Evolutionary conservation across 2,888 invertebrate genomes (phyloP).

Genomic region (Lacanobia oleracea): DNA sequence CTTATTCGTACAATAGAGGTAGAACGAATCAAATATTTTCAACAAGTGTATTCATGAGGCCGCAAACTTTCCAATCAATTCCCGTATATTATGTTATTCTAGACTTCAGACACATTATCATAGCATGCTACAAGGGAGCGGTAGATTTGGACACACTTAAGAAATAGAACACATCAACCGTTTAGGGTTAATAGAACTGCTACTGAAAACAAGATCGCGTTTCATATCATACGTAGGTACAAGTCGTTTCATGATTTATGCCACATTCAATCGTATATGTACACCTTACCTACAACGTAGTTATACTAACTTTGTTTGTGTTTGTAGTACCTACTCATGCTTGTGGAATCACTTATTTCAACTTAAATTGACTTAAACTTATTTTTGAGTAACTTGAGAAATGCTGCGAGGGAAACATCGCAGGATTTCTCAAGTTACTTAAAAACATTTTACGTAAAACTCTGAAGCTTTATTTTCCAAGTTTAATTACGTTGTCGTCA

Average conservation of each 20-base stretch:
- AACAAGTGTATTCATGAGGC: too few species aligned
- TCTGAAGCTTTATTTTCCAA: neutral
- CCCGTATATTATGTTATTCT: neutral
- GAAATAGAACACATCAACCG: neutral
- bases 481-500: neutral
- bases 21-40: too few species aligned
- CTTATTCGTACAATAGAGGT: too few species aligned
- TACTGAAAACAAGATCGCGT: constrained; percentile 22
- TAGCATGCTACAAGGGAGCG: neutral
- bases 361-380: neutral
- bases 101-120: neutral
- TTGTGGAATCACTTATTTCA: neutral
- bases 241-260: constrained; percentile 17
- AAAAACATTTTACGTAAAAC: too few species aligned
- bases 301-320: constrained; percentile 29
- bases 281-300: constrained; percentile 5
- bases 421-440: too few species aligned
- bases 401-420: neutral
- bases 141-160: neutral
- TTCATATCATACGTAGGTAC: constrained; percentile 25
- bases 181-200: neutral
- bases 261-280: neutral
- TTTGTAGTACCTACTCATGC: constrained; percentile 20
- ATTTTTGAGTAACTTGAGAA: neutral
- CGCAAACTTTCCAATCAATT: neutral